A percentile compares a stretch with the other conserved stretches of the same genome.
phyloP scores from a whole-genome alignment of 2,797 vertebrate genomes.

The Chiloscyllium punctatum region DNA sequence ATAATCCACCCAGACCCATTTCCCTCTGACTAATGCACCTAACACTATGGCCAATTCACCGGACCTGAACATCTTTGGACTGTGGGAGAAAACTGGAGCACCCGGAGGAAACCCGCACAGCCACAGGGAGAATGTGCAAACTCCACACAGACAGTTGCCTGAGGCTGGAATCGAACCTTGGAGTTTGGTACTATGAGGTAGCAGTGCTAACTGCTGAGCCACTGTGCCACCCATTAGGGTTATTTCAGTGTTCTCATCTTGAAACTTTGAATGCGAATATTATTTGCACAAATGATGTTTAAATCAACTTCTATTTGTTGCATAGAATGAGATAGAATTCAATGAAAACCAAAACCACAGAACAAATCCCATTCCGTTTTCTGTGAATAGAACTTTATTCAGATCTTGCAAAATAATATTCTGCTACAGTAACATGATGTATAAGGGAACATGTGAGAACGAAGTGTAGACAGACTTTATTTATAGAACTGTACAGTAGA shows the following conservation, averaged over 20 bases:
- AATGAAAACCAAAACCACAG: neutral
- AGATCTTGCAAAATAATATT: conserved; percentile 5
- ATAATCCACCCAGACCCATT: too few relatives aligned
- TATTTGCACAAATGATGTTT: neutral
- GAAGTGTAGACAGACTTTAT: neutral
- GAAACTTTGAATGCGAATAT: neutral
- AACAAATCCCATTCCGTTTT: neutral
- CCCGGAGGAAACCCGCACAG: too few relatives aligned
- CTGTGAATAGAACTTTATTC: neutral
- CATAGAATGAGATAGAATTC: neutral
- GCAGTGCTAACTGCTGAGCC: too few relatives aligned
- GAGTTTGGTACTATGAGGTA: too few relatives aligned
- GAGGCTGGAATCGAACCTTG: too few relatives aligned
- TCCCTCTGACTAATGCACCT: too few relatives aligned
- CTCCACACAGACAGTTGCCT: too few relatives aligned
- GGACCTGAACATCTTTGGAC: too few relatives aligned
- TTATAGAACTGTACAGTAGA: neutral
- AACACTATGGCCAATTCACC: too few relatives aligned
- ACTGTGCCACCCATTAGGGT: neutral
- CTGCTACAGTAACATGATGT: neutral
- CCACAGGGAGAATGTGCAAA: too few relatives aligned
- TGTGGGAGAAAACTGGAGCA: too few relatives aligned
- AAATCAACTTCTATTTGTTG: neutral
- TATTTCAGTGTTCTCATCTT: neutral
- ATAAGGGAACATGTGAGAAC: neutral